Evolutionary conservation across 2,888 invertebrate species (phyloP).

Genomic region (Philereme transversata): DNA sequence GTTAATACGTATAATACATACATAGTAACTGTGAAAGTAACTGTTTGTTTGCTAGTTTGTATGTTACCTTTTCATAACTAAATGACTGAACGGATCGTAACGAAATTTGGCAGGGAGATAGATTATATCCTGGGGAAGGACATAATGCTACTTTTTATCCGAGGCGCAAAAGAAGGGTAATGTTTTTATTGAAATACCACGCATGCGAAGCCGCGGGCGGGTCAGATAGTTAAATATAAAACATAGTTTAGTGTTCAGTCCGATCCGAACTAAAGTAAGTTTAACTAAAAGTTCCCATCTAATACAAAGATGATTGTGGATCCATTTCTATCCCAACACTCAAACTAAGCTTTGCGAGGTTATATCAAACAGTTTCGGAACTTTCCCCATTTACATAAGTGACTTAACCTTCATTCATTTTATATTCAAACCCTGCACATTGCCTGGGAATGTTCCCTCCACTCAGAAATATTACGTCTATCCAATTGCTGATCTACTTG

Average conservation of each 20-base stretch:
- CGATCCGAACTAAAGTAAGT: constrained; percentile 6
- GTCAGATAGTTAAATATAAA: too few relatives aligned
- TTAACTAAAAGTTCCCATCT: constrained; percentile 18
- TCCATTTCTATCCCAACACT: constrained; percentile 29
- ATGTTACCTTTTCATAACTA: too few relatives aligned
- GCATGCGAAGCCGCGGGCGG: too few relatives aligned
- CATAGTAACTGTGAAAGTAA: too few relatives aligned
- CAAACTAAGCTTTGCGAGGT: constrained; percentile 28
- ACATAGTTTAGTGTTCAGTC: constrained; percentile 3
- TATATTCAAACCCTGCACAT: constrained; percentile 58
- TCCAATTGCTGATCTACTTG: constrained; percentile 29
- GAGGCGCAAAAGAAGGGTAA: too few relatives aligned
- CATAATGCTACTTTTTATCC: too few relatives aligned
- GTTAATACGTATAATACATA: too few relatives aligned
- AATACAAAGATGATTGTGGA: constrained; percentile 30
- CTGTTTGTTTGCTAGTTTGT: too few relatives aligned
- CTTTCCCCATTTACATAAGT: constrained; percentile 64
- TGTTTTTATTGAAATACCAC: too few relatives aligned
- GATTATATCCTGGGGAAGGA: too few relatives aligned
- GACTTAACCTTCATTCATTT: constrained; percentile 60
- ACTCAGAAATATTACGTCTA: constrained; percentile 56
- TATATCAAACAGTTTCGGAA: constrained; percentile 49
- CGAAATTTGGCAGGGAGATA: too few relatives aligned
- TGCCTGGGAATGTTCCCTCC: constrained; percentile 48
- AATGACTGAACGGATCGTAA: too few relatives aligned